These are phyloP conservation scores for Ophion ventricosus DNA, from an alignment of 2,888 invertebrate genomes.

Conservation along the genomic window DNA sequence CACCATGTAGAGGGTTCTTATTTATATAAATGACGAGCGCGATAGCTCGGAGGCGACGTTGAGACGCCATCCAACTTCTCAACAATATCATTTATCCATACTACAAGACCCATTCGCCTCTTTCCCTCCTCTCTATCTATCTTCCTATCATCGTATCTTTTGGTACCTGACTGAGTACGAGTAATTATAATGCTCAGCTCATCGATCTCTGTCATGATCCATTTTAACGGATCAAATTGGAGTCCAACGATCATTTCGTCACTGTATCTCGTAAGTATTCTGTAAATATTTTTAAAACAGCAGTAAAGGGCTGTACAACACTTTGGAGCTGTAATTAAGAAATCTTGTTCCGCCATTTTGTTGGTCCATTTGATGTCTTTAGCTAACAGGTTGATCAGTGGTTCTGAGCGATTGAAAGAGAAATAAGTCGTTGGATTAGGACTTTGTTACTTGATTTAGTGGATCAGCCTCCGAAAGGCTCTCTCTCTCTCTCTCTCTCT, in stretches of 20 bases:
- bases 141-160: not conserved
- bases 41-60: constrained; percentile 76
- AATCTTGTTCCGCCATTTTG: not conserved
- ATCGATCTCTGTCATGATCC: constrained; percentile 68
- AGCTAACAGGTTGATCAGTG: not conserved
- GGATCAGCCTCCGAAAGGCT: too few species aligned
- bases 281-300: not conserved
- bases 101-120: not conserved
- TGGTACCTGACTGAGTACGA: not conserved
- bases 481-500: not conserved
- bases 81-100: constrained; percentile 66
- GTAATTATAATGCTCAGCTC: constrained; percentile 50
- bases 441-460: too few species aligned
- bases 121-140: constrained; percentile 2
- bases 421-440: too few species aligned
- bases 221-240: constrained; percentile 63
- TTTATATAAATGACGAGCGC: constrained; percentile 84
- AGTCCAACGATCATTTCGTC: constrained; percentile 32
- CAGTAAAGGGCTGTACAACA: not conserved
- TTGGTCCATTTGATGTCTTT: not conserved
- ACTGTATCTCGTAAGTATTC: not conserved
- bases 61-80: constrained; percentile 66
- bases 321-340: not conserved
- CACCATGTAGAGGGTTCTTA: constrained; percentile 75
- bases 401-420: not conserved